A percentile compares a stretch with the other conserved stretches of the same genome.
Evolutionary conservation across 2,797 vertebrate genomes (phyloP).

Genomic region (Macrochelys suwanniensis): DNA sequence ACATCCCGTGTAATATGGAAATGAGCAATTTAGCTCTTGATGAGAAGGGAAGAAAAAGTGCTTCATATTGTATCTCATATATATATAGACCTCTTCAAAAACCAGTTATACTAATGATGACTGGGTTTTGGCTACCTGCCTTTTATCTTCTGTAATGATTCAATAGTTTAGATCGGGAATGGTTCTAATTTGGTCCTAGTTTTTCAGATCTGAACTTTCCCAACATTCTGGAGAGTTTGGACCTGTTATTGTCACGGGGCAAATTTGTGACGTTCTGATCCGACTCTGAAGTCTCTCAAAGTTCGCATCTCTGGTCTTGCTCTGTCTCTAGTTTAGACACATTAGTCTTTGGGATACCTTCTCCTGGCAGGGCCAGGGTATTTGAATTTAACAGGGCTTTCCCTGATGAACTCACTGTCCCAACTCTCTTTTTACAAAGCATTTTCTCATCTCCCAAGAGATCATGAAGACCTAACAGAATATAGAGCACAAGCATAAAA

Average conservation of each 20-base stretch:
- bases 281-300: neutral
- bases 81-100: neutral
- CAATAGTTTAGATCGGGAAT: neutral
- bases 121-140: neutral
- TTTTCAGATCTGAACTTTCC: neutral
- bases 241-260: no score
- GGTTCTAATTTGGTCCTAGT: neutral
- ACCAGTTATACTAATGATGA: neutral
- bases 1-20: neutral
- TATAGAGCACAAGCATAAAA: neutral
- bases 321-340: neutral
- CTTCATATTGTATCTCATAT: neutral
- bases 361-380: neutral
- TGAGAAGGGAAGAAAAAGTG: neutral
- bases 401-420: rapidly evolving
- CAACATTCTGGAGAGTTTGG: neutral
- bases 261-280: neutral
- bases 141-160: neutral
- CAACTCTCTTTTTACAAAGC: neutral
- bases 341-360: neutral
- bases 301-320: neutral
- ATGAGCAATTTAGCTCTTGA: neutral
- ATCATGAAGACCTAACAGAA: neutral
- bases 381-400: neutral
- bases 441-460: neutral